Base-by-base conservation (phyloP, 1,140 invertebrate species). In the Zaprionus capensis region DNA sequence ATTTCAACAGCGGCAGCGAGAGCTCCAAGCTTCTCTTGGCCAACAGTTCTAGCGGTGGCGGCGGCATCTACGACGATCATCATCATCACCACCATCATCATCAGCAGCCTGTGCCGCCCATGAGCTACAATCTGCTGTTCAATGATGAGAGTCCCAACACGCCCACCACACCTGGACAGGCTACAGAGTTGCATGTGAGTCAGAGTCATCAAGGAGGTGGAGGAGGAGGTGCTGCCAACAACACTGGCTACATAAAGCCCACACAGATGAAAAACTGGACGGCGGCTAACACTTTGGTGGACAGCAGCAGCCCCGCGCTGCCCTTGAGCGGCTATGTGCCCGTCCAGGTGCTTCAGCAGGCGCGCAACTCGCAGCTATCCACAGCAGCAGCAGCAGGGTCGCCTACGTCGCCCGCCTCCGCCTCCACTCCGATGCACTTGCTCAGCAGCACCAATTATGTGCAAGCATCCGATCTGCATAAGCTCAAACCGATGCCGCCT, bases 241-340 rank as follows among this genome's bases (percentile, higher is more conserved):
- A 44, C 5, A 36, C 58, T 9, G 83, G 83, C n/a, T 87, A 87
- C 31, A 88, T 87, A 12, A 87, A 87, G 58, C 84, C 84, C 15
- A 88, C 84, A 3, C 81, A 87, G 31, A 81, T 87, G 75, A 87
- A 88, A 51, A 78, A 61, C 49, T 87, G 81, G 84, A 53, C 71
- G 26, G 22, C 76, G 4, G 71, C 75, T 26, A 78, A 75, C 26
- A 78, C 38, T 12, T 58, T 81, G 71, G 70, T 34, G 31, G 64
- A 38, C 64, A 38, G 12, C 58, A 49, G 38, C 62, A 9, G 51
- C 31, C 28, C 28, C 24, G 44, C 49, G 12, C 46, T 84, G 57
- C 82, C 81, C 0, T 11, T 84, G n/a, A 74, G 59, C 41, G 84
- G 85, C 11, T 88, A 90, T 62, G 84, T 84, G 14, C 84, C 84